phyloP scores from a whole-genome alignment of 2,797 vertebrate genomes.

The Lithobates sylvaticus region DNA sequence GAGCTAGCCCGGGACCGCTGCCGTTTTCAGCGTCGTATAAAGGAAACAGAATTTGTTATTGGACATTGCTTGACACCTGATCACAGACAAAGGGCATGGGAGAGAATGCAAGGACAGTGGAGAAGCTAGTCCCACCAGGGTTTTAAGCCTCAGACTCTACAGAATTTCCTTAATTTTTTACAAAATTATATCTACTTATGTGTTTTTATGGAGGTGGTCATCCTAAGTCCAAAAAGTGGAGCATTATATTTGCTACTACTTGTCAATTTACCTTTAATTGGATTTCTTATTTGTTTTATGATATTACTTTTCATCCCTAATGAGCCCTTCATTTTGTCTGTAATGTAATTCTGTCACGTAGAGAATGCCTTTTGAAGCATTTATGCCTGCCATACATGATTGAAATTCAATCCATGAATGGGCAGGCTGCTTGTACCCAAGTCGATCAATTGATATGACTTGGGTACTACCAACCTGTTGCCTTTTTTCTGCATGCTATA shows the following conservation, averaged over 20 bases:
- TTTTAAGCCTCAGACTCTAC: slow-evolving; percentile 10
- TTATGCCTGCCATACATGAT: too few species aligned
- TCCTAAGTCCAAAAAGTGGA: not conserved
- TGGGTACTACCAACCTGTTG: too few species aligned
- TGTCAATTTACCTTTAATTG: not conserved
- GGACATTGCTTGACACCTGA: slow-evolving; percentile 83
- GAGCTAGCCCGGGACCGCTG: slow-evolving; percentile 90
- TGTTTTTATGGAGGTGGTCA: not conserved
- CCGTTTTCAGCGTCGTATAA: slow-evolving; percentile 89
- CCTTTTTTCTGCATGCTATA: too few species aligned
- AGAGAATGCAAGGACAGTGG: slow-evolving; percentile 38
- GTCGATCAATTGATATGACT: too few species aligned
- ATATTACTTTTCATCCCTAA: too few species aligned
- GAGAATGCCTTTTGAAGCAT: too few species aligned
- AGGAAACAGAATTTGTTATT: slow-evolving; percentile 88
- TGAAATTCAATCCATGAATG: too few species aligned
- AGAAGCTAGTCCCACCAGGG: slow-evolving; percentile 24
- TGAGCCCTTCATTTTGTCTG: too few species aligned
- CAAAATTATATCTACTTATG: slow-evolving; percentile 1
- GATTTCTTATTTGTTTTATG: too few species aligned
- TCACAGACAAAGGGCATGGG: slow-evolving; percentile 76
- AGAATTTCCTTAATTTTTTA: slow-evolving; percentile 8
- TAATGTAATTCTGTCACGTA: too few species aligned
- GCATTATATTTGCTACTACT: not conserved
- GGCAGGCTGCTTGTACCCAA: too few species aligned